A percentile compares a stretch with the other conserved stretches of the same genome.
Evolutionary conservation across 2,888 invertebrate genomes (phyloP).

Genomic region (Cephus runcator): DNA sequence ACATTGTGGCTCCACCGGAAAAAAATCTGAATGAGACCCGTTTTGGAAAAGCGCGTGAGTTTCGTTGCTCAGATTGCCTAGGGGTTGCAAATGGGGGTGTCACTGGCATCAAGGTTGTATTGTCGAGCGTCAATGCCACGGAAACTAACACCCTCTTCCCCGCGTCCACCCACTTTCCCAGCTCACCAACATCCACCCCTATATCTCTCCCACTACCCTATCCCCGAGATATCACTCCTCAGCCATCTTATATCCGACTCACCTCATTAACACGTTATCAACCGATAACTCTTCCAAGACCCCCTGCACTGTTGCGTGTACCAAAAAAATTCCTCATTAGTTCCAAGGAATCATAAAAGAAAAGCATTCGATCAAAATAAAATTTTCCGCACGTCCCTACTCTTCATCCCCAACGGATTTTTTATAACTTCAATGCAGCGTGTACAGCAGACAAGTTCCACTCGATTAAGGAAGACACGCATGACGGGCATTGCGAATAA

Average conservation of each 20-base stretch:
- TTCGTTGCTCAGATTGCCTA: slow-evolving; percentile 31
- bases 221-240: slow-evolving; percentile 29
- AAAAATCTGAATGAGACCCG: slow-evolving; percentile 46
- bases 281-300: slow-evolving; percentile 18
- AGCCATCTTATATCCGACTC: slow-evolving; percentile 39
- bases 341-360: neutral
- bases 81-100: slow-evolving; percentile 54
- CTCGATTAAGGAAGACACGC: neutral
- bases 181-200: slow-evolving; percentile 24
- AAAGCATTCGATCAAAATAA: neutral
- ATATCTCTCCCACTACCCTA: slow-evolving; percentile 12
- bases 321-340: neutral
- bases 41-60: slow-evolving; percentile 25
- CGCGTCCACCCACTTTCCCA: slow-evolving; percentile 22
- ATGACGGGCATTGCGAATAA: neutral
- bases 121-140: slow-evolving; percentile 62
- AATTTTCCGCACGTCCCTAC: neutral
- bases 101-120: slow-evolving; percentile 58
- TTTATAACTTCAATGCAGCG: neutral
- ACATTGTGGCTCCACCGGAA: slow-evolving; percentile 38
- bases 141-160: slow-evolving; percentile 59
- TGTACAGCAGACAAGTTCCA: neutral
- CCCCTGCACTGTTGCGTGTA: neutral
- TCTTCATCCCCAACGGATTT: neutral
- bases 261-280: slow-evolving; percentile 34